Evolutionary conservation across 2,113 vertebrate genomes (phyloP).

Genomic region (Malurus elegans): DNA sequence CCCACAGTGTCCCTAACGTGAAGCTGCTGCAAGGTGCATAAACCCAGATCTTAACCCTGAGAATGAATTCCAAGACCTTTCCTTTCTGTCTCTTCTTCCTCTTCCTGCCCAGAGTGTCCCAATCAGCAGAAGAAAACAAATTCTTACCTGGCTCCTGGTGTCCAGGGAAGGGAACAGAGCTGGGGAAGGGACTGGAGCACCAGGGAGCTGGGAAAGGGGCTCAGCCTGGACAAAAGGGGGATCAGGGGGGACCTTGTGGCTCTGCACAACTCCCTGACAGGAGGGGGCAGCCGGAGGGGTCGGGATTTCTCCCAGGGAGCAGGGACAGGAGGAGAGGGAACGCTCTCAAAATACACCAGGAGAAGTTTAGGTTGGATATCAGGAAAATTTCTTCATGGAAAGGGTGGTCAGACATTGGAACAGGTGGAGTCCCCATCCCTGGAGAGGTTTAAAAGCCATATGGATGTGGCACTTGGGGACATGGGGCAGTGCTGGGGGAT

Average conservation of each 20-base stretch:
- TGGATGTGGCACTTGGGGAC: not conserved
- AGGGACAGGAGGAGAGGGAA: accelerated
- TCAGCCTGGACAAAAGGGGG: not conserved
- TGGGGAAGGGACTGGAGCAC: not conserved
- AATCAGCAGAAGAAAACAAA: not conserved
- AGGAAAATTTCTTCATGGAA: not conserved
- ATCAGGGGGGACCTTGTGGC: not conserved
- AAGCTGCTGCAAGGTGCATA: not conserved
- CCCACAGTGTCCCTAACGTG: not conserved
- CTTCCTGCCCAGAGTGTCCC: not conserved
- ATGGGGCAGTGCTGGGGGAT: not conserved
- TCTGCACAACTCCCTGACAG: not conserved
- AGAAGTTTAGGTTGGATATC: accelerated
- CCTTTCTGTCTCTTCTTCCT: not conserved
- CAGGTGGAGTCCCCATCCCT: not conserved
- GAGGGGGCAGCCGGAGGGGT: accelerated
- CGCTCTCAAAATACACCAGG: accelerated
- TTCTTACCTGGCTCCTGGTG: not conserved
- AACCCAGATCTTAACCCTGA: not conserved
- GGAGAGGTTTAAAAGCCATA: accelerated
- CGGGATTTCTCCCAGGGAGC: accelerated
- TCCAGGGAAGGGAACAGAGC: accelerated
- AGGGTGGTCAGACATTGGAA: accelerated
- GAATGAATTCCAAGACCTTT: not conserved
- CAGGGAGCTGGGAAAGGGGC: not conserved